Conservation (phyloP, 2,888 invertebrate species). For the Neoaliturus tenellus region DNA sequence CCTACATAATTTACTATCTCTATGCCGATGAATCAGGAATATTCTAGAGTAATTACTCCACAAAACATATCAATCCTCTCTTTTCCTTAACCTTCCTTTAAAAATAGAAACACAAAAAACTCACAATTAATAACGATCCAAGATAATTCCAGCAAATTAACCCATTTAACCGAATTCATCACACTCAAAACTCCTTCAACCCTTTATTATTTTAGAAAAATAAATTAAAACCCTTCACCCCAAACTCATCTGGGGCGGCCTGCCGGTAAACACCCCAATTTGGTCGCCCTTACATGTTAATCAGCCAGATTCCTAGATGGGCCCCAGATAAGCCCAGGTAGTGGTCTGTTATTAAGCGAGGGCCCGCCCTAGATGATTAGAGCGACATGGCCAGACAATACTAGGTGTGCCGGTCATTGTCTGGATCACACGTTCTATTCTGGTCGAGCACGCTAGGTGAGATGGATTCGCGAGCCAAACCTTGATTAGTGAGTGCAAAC, state of each 20-base stretch:
- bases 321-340: background rate
- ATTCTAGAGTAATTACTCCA: no score
- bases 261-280: slow-evolving; percentile 6
- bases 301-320: slow-evolving; percentile 22
- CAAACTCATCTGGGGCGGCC: background rate
- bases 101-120: no score
- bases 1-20: no score
- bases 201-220: background rate
- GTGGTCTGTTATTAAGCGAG: slow-evolving; percentile 20
- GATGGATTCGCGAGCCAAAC: background rate
- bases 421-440: slow-evolving; percentile 32
- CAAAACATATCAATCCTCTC: no score
- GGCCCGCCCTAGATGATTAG: slow-evolving; percentile 19
- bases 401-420: slow-evolving; percentile 36
- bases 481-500: slow-evolving; percentile 13
- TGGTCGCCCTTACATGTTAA: slow-evolving; percentile 25
- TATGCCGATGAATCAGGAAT: no score
- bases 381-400: slow-evolving; percentile 20
- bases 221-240: background rate
- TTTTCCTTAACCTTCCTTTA: no score
- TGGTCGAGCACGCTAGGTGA: background rate
- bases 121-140: background rate
- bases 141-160: background rate
- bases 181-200: background rate
- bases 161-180: background rate